Evolutionary conservation across 2,113 vertebrate genomes (phyloP), one percentile per base, ranked within the genome.

Genomic region (Piprites chloris): DNA sequence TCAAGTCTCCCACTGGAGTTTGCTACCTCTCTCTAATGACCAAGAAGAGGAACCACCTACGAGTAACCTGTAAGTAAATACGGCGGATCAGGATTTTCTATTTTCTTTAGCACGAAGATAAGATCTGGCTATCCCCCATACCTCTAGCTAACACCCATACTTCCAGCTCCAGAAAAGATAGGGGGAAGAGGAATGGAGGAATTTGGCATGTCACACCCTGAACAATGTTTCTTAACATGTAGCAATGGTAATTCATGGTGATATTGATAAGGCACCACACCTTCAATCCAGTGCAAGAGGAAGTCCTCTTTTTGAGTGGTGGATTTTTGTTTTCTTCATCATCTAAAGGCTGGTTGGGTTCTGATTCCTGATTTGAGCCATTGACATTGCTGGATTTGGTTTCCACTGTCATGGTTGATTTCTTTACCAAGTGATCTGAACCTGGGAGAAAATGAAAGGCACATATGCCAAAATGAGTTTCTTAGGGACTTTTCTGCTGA

Each of bases 271-370:
- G 42, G 14, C 18, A 53, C 3, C 93, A 94, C 61, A 98, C 98
- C 98, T 98, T 98, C 89, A 98, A 85, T 80, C 95, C 95, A 74
- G 56, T 53, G 49, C 73, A 89, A 63, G 68, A 69, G 27, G 87
- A 83, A 11, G 46, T 27, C 76, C 84, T 95, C 55, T 42, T 88
- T 93, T 85, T 77, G 39, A 9, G 26, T 9, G 96, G 42, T 41
- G 68, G 24, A 9, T 50, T 42, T 46, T 41, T 72, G 37, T 72
- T 74, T 79, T 42, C 37, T 49, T 93, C 72, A 11, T 93, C 88
- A 39, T 87, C 91, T 59, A 61, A 82, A 87, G 86, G 12, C 12
- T 96, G 90, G 44, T 41, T 39, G 35, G 95, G 86, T 41, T 96
- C 92, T 35, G 24, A 32, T 77, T 94, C 95, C 59, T 86, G 73